These are phyloP conservation scores for Antheraea yamamai DNA, from an alignment of 2,888 invertebrate genomes.

Conservation along the genomic window DNA sequence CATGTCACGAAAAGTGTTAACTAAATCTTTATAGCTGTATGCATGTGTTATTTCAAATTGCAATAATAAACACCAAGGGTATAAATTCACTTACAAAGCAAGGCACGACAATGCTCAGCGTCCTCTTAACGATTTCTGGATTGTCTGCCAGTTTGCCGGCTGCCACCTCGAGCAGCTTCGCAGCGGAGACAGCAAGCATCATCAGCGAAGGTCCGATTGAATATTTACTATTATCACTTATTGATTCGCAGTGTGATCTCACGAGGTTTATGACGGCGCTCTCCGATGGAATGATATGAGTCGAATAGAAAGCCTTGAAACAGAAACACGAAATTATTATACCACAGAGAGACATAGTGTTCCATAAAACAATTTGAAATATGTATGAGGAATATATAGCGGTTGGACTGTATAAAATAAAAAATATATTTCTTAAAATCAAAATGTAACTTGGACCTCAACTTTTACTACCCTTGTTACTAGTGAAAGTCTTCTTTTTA, in stretches of 20 bases:
- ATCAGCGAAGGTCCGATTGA: constrained; percentile 69
- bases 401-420: neutral
- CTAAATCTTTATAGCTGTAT: neutral
- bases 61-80: neutral
- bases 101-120: constrained; percentile 87
- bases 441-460: neutral
- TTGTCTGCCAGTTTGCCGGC: constrained; percentile 78
- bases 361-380: too few species aligned
- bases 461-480: neutral
- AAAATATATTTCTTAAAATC: neutral
- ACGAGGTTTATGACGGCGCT: constrained; percentile 90
- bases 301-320: constrained; percentile 85
- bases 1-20: too few species aligned
- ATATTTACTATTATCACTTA: constrained; percentile 66
- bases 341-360: too few species aligned
- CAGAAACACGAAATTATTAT: constrained; percentile 19
- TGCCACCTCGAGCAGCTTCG: constrained; percentile 69
- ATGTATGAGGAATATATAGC: neutral
- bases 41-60: neutral
- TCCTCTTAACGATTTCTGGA: constrained; percentile 83
- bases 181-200: constrained; percentile 73
- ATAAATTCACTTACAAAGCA: constrained; percentile 80
- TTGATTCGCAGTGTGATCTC: constrained; percentile 70
- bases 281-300: constrained; percentile 91
- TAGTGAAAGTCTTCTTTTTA: too few species aligned